Conservation (phyloP, 2,888 invertebrate genomes). For the Mantis religiosa region DNA sequence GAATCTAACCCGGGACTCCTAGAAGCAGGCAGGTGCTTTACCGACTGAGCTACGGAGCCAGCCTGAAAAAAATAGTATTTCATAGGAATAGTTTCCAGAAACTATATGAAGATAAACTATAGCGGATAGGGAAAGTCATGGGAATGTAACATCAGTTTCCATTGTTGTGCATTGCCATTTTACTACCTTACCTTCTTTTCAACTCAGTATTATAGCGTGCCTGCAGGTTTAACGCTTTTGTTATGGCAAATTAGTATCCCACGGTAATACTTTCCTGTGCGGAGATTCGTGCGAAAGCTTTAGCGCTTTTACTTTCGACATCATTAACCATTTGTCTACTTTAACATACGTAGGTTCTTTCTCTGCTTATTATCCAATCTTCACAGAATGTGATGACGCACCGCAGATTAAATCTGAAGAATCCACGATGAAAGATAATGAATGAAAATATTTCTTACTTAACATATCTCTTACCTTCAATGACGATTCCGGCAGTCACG, state of each 20-base stretch:
- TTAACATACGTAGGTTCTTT: neutral
- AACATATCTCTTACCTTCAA: neutral
- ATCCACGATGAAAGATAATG: neutral
- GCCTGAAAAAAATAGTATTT: no score
- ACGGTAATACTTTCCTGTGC: neutral
- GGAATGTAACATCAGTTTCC: no score
- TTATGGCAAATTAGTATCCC: neutral
- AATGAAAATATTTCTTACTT: neutral
- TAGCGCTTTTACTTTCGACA: neutral
- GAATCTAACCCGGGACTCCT: no score
- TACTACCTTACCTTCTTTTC: no score
- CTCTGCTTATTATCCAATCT: neutral
- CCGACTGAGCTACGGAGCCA: no score
- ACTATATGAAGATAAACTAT: no score
- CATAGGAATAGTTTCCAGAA: no score
- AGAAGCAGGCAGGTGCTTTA: no score
- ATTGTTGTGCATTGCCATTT: no score
- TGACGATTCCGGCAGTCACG: neutral
- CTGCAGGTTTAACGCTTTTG: neutral
- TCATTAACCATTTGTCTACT: neutral
- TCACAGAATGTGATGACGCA: neutral
- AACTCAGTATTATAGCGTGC: neutral
- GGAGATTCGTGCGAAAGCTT: neutral
- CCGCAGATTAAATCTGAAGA: neutral
- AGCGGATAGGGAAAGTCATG: no score